These are phyloP conservation scores for Zaprionus nigranus DNA, from an alignment of 1,140 invertebrate species.

Conservation along the genomic window DNA sequence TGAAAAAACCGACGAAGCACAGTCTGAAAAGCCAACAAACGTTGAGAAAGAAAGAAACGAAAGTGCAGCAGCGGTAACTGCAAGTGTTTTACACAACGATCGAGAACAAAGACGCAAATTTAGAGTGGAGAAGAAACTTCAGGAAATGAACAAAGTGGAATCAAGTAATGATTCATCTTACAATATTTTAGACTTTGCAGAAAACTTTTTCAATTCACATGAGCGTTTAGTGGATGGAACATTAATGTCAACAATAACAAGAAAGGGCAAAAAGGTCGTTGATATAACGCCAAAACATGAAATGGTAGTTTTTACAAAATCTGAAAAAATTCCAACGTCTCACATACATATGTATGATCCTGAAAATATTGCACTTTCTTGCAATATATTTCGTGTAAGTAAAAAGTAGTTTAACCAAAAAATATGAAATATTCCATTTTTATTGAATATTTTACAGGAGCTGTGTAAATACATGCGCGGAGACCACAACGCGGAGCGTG, in stretches of 20 bases:
- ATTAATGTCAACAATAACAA: conserved; percentile 94
- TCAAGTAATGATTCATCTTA: conserved; percentile 86
- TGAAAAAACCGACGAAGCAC: conserved; percentile 10
- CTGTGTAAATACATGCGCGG: conserved; percentile 94
- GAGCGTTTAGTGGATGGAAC: conserved; percentile 93
- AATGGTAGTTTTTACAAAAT: conserved; percentile 96
- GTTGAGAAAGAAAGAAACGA: conserved; percentile 20
- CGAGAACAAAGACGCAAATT: conserved; percentile 91
- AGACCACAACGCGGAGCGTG: conserved; percentile 92
- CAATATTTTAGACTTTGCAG: conserved; percentile 96
- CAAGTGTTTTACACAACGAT: conserved; percentile 79
- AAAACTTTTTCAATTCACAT: conserved; percentile 96
- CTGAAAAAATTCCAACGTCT: conserved; percentile 94
- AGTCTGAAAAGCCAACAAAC: conserved; percentile 8
- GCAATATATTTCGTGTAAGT: conserved; percentile 94
- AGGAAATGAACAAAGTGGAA: conserved; percentile 88
- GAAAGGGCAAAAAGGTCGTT: conserved; percentile 90
- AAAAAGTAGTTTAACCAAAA: background rate
- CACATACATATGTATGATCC: conserved; percentile 98
- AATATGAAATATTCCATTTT: background rate
- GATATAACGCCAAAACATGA: conserved; percentile 95
- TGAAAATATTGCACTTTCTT: conserved; percentile 95
- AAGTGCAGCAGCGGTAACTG: background rate
- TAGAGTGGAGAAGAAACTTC: conserved; percentile 93
- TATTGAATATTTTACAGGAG: conserved; percentile 87